Evolutionary conservation across 2,888 invertebrate genomes (phyloP), one percentile per base, ranked within the genome.

Genomic region (Mesochorus sp.): DNA sequence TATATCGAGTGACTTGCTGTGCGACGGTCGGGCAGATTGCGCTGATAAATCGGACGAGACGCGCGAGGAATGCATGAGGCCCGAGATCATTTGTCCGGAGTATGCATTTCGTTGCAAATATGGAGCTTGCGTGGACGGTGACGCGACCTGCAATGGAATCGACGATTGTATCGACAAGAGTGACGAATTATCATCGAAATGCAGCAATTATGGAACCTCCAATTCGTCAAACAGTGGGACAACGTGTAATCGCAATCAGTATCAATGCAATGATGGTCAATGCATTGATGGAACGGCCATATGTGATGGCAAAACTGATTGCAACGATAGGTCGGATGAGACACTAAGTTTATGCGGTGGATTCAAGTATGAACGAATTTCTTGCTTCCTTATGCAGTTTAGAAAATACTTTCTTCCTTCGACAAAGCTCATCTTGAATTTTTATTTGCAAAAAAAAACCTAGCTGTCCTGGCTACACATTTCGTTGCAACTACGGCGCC

Each of bases 91-190:
- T 1, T 95, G 95, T 83, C 92, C 92, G 0, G 78, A 87, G 0
- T 92, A 92, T 81, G 91, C 93, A 62, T 94, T 94, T 88, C 93
- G 93, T 44, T 94, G 94, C 84, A 91, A 91, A 0, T 94, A 94
- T 82, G 94, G 94, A 0, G 94, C 93, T 0, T 94, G 94, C 80
- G 92, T 94, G 0, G 93, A 94, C 80, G 92, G 92, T 1, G 92
- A 92, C 17, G 88, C 92, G 0, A 89, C 91, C 53, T 95, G 95
- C 80, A 92, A 93, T 80, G 92, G 92, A 0, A 78, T 88, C 4
- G 79, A 86, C 53, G 91, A 93, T 68, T 93, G 93, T 80, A 83
- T 89, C 3, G 93, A 93, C 75, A 90, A 89, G 34, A 93, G 93
- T 2, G 93, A 93, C 83, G 93, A 93, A 81, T 84, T 79, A 6